A percentile compares a stretch with the other conserved stretches of the same genome.
phyloP scores from a whole-genome alignment of 2,797 vertebrate species.

The Cryptoprocta ferox region DNA sequence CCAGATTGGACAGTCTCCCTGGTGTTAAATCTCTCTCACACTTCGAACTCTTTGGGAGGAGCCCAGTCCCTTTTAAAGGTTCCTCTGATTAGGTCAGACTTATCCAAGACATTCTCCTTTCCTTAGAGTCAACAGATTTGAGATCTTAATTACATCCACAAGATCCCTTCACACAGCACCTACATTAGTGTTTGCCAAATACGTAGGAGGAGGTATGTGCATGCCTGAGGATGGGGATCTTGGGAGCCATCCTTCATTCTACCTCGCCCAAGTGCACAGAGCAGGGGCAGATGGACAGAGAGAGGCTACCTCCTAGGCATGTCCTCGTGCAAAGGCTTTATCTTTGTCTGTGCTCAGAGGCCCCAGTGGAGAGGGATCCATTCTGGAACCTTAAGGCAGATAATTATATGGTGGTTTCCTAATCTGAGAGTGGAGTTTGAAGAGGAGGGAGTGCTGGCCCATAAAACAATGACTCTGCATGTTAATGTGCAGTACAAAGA shows the following conservation, averaged over 20 bases:
- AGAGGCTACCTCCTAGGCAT: background rate
- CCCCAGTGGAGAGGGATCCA: background rate
- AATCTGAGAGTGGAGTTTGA: constrained; percentile 13
- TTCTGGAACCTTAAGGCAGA: background rate
- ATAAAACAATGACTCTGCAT: constrained; percentile 29
- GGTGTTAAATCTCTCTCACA: background rate
- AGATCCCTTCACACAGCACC: background rate
- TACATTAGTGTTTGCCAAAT: background rate
- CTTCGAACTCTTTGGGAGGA: background rate
- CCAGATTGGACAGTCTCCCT: background rate
- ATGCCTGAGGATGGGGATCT: too few relatives aligned
- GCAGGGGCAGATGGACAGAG: background rate
- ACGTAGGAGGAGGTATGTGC: background rate
- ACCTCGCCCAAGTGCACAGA: background rate
- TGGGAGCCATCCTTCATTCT: background rate
- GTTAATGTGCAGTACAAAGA: constrained; percentile 33
- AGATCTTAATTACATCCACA: background rate
- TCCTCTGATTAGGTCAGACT: background rate
- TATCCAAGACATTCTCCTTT: background rate
- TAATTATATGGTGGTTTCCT: background rate
- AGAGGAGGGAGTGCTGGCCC: background rate
- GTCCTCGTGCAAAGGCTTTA: background rate
- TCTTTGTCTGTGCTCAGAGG: background rate
- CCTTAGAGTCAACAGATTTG: background rate
- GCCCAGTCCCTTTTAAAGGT: background rate